Evolutionary conservation across 2,797 vertebrate species (phyloP), one percentile per base, ranked within the genome.

Genomic region (Rhyacichthys aspro): DNA sequence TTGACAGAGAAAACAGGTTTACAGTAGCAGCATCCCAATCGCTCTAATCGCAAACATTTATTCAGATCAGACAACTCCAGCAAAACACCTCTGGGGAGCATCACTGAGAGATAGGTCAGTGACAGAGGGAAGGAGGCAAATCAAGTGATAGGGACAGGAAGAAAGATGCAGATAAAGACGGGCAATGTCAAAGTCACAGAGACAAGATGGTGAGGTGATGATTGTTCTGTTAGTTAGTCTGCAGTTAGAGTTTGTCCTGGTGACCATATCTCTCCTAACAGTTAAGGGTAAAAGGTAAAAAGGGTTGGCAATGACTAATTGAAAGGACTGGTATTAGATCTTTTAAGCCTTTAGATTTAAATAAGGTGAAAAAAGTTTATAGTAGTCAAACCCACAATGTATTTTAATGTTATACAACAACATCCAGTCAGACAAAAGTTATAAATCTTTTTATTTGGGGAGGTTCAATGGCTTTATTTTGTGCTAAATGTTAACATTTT

Each of bases 11-110:
- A 84, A 88, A 85, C 39, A 68, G 70, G 53, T 73, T 67, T 74
- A 5, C 58, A 72, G 70, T 59, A 28, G 60, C 54, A 53, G 59
- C 79, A 74, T 59, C 79, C 63, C 72, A 81, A 83, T 69, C 14
- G 39, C 80, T 75, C 75, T 86, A 88, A 90, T 87, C 78, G 59
- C 81, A 89, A 89, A 88, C 88, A 90, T 88, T 90, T 87, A 87
- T 89, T 89, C 87, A 82, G 73, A 90, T 87, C 85, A 86, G 76
- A 88, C 84, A 70, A 74, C 76, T 70, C 55, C 49, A 44, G 49
- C 19, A 42, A 11, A 56, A 63, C 19, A 67, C 71, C 86, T 82
- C 83, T 52, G 70, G 78, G 77, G 74, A 79, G 59, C 72, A 59
- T 74, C 63, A 71, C 72, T 55, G 68, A 28, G 45, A 81, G 74